A percentile compares a stretch with the other conserved stretches of the same genome.
These are phyloP conservation scores for Micoletzkya japonica DNA, from an alignment of 2,888 invertebrate genomes.

Conservation along the genomic window DNA sequence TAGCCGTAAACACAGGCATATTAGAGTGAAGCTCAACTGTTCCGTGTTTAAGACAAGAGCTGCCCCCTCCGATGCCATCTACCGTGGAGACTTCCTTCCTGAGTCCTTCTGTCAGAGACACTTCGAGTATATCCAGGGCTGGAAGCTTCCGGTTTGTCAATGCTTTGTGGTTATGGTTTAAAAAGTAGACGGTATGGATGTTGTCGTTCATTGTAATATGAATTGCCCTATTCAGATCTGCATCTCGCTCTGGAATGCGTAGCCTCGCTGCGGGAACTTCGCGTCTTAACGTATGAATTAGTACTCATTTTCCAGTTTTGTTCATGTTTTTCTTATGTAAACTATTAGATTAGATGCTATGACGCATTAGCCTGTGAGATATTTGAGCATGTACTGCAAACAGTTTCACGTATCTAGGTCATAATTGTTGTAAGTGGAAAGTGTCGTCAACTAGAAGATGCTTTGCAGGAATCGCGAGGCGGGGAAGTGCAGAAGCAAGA, in stretches of 20 bases:
- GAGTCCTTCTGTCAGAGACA: constrained; percentile 13
- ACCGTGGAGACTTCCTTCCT: constrained; percentile 21
- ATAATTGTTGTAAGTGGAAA: no score
- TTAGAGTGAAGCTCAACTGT: background rate
- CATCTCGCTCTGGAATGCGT: constrained; percentile 51
- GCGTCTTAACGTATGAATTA: constrained; percentile 30
- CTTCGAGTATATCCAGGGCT: constrained; percentile 8
- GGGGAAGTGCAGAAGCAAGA: constrained; percentile 12
- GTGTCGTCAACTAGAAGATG: background rate
- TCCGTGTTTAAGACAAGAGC: constrained; percentile 3
- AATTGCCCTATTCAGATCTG: constrained; percentile 6
- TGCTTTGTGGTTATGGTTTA: background rate
- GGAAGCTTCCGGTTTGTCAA: constrained; percentile 20
- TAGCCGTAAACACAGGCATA: background rate
- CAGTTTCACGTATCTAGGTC: no score
- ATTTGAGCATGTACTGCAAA: background rate
- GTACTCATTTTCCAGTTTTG: background rate
- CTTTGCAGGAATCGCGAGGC: constrained; percentile 11
- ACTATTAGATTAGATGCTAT: background rate
- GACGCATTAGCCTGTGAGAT: background rate
- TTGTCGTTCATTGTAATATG: background rate
- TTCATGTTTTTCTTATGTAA: background rate
- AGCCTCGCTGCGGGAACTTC: constrained; percentile 38
- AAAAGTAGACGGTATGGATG: no score
- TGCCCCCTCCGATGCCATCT: constrained; percentile 16